Evolutionary conservation across 1,140 invertebrate species (phyloP).

Genomic region (Rhyzopertha dominica): DNA sequence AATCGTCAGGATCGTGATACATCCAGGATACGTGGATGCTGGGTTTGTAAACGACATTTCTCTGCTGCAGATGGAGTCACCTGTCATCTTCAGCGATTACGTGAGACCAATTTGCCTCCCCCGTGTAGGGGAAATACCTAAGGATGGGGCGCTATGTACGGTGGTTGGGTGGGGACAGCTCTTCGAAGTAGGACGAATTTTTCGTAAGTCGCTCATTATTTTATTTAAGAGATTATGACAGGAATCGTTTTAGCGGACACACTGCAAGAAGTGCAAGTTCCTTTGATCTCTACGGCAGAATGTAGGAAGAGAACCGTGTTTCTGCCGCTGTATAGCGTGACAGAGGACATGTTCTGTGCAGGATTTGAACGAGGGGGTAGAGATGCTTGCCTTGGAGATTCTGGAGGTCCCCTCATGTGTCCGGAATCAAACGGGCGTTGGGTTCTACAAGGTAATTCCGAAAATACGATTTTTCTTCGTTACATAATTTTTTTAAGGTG

Average conservation of each 20-base stretch:
- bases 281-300: constrained; percentile 74
- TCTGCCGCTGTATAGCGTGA: constrained; percentile 54
- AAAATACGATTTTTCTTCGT: constrained; percentile 2
- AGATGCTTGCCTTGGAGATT: constrained; percentile 63
- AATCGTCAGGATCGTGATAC: constrained; percentile 61
- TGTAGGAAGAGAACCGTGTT: constrained; percentile 75
- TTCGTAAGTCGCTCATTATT: constrained; percentile 66
- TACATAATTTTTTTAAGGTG: constrained; percentile 18
- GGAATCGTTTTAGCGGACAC: constrained; percentile 76
- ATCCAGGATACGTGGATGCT: constrained; percentile 70
- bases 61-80: constrained; percentile 57
- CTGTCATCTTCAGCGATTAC: constrained; percentile 66
- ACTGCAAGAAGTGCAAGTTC: constrained; percentile 79
- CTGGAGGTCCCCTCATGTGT: constrained; percentile 58
- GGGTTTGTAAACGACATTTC: constrained; percentile 80
- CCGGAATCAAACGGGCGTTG: constrained; percentile 35
- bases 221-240: no score
- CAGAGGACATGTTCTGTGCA: constrained; percentile 44
- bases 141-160: constrained; percentile 64
- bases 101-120: constrained; percentile 71
- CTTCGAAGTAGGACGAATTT: constrained; percentile 72
- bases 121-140: constrained; percentile 48
- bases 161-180: constrained; percentile 80
- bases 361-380: constrained; percentile 43
- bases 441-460: constrained; percentile 33